Conservation (phyloP, 1,140 invertebrate species). For the Arion vulgaris region DNA sequence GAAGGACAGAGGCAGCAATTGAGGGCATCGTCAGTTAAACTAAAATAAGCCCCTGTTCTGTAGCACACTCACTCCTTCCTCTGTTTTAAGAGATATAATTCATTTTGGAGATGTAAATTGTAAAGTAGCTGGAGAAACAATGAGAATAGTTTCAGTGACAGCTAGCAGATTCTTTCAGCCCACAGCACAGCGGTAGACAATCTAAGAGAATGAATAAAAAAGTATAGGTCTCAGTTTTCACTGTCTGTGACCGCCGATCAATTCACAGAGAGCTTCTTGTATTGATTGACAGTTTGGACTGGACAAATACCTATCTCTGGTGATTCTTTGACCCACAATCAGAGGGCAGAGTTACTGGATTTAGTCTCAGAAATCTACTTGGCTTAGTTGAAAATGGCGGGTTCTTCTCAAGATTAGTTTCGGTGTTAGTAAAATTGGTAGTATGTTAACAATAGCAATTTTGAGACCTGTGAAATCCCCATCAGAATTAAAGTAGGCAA, state of each 20-base stretch:
- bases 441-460: no score
- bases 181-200: background rate
- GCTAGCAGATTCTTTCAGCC: constrained; percentile 1
- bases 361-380: background rate
- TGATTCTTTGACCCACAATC: background rate
- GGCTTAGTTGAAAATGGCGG: no score
- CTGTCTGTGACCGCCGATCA: constrained; percentile 21
- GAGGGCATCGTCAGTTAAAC: background rate
- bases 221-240: constrained; percentile 24
- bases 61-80: no score
- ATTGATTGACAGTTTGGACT: constrained; percentile 23
- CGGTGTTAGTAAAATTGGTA: no score
- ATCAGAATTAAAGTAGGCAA: no score
- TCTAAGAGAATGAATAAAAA: constrained; percentile 2
- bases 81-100: no score
- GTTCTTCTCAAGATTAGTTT: no score
- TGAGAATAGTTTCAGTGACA: background rate
- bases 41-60: background rate
- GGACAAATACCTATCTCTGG: constrained; percentile 17
- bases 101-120: no score
- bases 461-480: no score
- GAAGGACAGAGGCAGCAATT: background rate
- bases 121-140: no score
- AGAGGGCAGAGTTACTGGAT: background rate
- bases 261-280: constrained; percentile 6